Evolutionary conservation across 2,113 vertebrate species (phyloP).

Genomic region (Physeter macrocephalus): DNA sequence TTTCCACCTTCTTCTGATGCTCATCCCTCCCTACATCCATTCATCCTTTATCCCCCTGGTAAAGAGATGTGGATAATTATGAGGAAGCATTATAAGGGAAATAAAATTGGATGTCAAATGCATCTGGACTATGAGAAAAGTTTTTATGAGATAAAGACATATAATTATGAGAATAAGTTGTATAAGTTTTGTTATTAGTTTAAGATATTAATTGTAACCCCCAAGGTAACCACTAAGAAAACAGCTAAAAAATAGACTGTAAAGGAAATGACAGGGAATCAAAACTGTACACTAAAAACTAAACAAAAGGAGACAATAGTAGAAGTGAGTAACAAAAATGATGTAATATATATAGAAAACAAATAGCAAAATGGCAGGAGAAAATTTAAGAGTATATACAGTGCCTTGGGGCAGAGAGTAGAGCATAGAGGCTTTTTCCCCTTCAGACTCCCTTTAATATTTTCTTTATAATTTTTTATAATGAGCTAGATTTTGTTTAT

Average conservation of each 20-base stretch:
- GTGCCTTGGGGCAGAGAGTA: not conserved
- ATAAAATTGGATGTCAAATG: not conserved
- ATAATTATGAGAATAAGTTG: not conserved
- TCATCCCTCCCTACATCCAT: accelerated
- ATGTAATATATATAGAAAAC: not conserved
- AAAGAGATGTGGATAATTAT: not conserved
- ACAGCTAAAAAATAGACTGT: not conserved
- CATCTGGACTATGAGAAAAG: not conserved
- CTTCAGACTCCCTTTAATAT: not conserved
- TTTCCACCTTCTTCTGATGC: not conserved
- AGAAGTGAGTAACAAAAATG: not conserved
- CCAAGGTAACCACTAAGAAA: not conserved
- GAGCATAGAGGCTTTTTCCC: not conserved
- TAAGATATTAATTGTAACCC: not conserved
- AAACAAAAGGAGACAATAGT: not conserved
- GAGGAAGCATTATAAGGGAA: not conserved
- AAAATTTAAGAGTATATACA: not conserved
- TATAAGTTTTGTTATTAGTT: not conserved
- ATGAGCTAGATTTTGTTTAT: not conserved
- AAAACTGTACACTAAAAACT: not conserved
- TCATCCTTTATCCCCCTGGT: not conserved
- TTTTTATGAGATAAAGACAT: not conserved
- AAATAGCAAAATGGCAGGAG: not conserved
- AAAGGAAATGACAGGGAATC: not conserved
- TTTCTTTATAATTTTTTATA: not conserved